phyloP scores from a whole-genome alignment of 2,888 invertebrate species.

The Clivina fossor region DNA sequence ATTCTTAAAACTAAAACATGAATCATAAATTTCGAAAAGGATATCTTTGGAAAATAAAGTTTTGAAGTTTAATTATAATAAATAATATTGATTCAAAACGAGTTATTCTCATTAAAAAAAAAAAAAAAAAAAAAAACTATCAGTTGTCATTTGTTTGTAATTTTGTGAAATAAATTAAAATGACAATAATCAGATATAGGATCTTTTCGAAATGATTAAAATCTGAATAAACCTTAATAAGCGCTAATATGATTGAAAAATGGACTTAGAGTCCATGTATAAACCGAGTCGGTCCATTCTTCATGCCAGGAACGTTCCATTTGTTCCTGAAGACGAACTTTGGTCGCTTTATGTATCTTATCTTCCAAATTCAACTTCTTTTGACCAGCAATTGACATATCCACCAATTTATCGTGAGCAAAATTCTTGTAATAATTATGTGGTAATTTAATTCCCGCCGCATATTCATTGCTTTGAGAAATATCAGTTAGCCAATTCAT shows the following conservation, averaged over 20 bases:
- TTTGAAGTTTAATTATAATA: no score
- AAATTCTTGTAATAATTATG: slow-evolving; percentile 35
- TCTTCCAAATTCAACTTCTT: slow-evolving; percentile 48
- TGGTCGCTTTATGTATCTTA: slow-evolving; percentile 50
- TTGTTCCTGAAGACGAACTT: slow-evolving; percentile 51
- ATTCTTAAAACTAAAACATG: no score
- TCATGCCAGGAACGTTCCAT: slow-evolving; percentile 52
- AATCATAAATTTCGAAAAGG: no score
- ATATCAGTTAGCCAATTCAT: slow-evolving; percentile 52
- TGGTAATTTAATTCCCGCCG: slow-evolving; percentile 36
- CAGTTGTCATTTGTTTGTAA: no score
- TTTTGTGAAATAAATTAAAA: no score
- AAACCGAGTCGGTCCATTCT: slow-evolving; percentile 50
- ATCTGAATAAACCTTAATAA: no score
- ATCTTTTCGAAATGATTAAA: no score
- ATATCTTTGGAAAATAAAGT: no score
- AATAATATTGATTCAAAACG: no score
- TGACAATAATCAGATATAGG: no score
- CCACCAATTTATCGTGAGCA: slow-evolving; percentile 40
- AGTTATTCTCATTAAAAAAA: no score
- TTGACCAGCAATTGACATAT: slow-evolving; percentile 44
- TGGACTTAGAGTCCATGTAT: slow-evolving; percentile 19
- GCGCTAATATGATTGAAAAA: slow-evolving; percentile 27
- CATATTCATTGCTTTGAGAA: slow-evolving; percentile 44
- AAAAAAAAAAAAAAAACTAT: no score